Evolutionary conservation across 1,140 invertebrate genomes (phyloP), one percentile per base, ranked within the genome.

Genomic region (Sesamia nonagrioides): DNA sequence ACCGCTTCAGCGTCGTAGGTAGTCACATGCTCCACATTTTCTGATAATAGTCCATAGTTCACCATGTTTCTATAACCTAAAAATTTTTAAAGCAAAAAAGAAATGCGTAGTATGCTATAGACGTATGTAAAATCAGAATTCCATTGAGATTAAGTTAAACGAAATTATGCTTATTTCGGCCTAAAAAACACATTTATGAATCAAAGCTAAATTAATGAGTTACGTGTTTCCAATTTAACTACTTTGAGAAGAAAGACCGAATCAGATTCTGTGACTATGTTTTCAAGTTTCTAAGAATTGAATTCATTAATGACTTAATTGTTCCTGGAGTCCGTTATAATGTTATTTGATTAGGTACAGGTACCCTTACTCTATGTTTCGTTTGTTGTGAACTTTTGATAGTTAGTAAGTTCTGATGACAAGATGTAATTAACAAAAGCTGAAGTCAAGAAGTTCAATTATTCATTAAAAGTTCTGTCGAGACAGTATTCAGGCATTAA

Each of bases 21-120:
- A 40, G 74, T 80, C 11, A 89, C 68, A 56, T 85, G 78, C 48
- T 87, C 82, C 11, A 84, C 79, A 6, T 80, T 73, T 13, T 83
- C 79, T 13, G 88, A 89, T 82, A 91, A 79, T 13, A 91, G 52
- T 11, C 81, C 84, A 33, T 88, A 85, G 48, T 84, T 83, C 13
- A 88, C 52, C 90, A 91, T 89, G 63, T 90, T 87, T 71, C 78
- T 83, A 21, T 85, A 82, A 71, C 89, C 90, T 91, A 72, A n/a
- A 71, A 83, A 27, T 27, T 1, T n/a, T 27, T 27, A 27, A 27
- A 3, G 27, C 27, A 27, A 27, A 27, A 3, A 27, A 27, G 27
- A 27, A 3, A 27, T 27, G 27, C 27, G 3, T 27, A 27, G 1
- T 27, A 27, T 27, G 27, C 3, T 27, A 27, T 1, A 27, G 3